These are phyloP conservation scores for Dicycla oo DNA, from an alignment of 2,888 invertebrate genomes.

Conservation along the genomic window DNA sequence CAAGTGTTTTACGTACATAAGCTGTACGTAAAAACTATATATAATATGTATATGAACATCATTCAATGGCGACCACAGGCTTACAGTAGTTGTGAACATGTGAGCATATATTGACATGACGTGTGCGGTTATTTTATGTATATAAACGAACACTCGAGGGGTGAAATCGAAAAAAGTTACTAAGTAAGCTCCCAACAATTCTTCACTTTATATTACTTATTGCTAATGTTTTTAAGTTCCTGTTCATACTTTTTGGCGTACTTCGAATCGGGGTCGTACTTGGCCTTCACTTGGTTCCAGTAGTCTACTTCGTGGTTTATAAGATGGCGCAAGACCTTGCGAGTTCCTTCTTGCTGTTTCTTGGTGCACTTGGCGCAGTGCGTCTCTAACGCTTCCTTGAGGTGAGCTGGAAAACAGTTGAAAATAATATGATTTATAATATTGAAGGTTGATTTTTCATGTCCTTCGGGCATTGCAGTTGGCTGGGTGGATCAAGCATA, in stretches of 20 bases:
- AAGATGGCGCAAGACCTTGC: constrained; percentile 74
- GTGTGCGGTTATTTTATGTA: too few relatives aligned
- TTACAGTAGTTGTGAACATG: too few relatives aligned
- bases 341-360: constrained; percentile 70
- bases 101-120: too few relatives aligned
- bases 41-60: too few relatives aligned
- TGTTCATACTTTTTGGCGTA: constrained; percentile 62
- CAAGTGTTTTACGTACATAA: too few relatives aligned
- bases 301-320: constrained; percentile 73
- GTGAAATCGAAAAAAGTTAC: constrained; percentile 19
- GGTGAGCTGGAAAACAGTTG: constrained; percentile 55
- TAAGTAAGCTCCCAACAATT: not conserved
- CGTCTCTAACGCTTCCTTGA: constrained; percentile 74
- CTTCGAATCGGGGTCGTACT: constrained; percentile 77
- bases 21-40: too few relatives aligned
- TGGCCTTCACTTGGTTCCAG: constrained; percentile 76
- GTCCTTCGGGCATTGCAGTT: too few relatives aligned
- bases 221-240: constrained; percentile 47
- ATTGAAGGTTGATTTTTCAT: not conserved
- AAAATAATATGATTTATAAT: not conserved
- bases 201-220: constrained; percentile 10
- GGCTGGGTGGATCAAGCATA: too few relatives aligned
- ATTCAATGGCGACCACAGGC: too few relatives aligned
- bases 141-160: too few relatives aligned
- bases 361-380: constrained; percentile 77